Evolutionary conservation across 2,797 vertebrate genomes (phyloP).

Genomic region (Typhlichthys eigenmanni): DNA sequence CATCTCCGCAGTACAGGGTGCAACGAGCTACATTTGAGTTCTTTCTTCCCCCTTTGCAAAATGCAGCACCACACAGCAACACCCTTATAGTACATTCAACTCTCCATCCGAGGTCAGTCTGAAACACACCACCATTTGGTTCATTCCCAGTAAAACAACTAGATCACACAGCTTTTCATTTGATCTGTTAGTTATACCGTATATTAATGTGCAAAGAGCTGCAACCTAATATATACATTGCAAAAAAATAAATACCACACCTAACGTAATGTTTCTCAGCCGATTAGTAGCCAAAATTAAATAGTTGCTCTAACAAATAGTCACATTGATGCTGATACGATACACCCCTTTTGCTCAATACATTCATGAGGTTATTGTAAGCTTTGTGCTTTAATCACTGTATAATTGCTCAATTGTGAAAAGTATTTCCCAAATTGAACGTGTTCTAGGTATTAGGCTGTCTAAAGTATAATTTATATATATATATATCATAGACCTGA

Average conservation of each 20-base stretch:
- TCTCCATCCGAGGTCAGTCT: constrained; percentile 59
- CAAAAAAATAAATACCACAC: constrained; percentile 80
- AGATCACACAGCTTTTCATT: constrained; percentile 70
- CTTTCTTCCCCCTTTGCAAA: constrained; percentile 28
- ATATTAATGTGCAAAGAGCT: constrained; percentile 87
- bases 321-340: constrained; percentile 26
- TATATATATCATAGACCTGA: constrained; percentile 1
- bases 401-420: constrained; percentile 38
- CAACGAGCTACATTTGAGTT: constrained; percentile 55
- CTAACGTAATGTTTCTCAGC: constrained; percentile 76
- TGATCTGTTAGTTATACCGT: constrained; percentile 75
- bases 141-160: constrained; percentile 66
- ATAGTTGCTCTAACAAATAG: constrained; percentile 82
- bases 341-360: constrained; percentile 12
- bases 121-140: constrained; percentile 65
- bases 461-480: not conserved
- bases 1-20: constrained; percentile 37
- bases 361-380: constrained; percentile 28
- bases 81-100: constrained; percentile 75
- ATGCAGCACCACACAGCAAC: constrained; percentile 48
- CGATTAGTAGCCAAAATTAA: constrained; percentile 77
- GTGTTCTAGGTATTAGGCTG: no score
- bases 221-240: constrained; percentile 90
- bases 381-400: constrained; percentile 44
- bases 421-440: not conserved